Evolutionary conservation across 2,888 invertebrate genomes (phyloP), one percentile per base, ranked within the genome.

Genomic region (Drosophila rubida): DNA sequence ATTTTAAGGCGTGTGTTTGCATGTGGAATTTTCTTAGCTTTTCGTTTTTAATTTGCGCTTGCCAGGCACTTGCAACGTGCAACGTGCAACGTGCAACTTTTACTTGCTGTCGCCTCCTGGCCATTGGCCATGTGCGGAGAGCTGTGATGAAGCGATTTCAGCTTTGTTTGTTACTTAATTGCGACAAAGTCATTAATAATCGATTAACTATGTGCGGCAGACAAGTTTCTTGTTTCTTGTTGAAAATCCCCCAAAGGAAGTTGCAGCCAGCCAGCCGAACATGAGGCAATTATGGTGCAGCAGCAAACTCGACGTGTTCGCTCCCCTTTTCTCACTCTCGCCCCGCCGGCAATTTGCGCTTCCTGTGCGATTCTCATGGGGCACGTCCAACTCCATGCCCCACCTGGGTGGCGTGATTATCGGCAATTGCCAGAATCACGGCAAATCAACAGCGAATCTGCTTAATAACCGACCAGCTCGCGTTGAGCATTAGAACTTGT

Each of bases 141-240:
- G 13, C 53, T 30, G 60, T 75, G 77, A 81, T 79, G 66, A 77
- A 70, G 72, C 78, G 80, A 66, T 81, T 83, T 41, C 22, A 44
- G 66, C 74, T 61, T 80, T 76, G 79, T 74, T 85, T 69, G 79
- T 79, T 75, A 75, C 88, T 75, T 87, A 80, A 80, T 81, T 85
- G 82, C 85, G 78, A 63, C 79, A 84, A 80, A 86, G 83, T 80
- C 86, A 87, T 89, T 89, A 87, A 88, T 86, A 90, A 89, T 87
- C 90, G 90, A 90, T 89, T 89, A 89, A 77, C 79, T 71, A 67
- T 67, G 53, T 69, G 55, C 64, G 55, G 2, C 45, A 8, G 37
- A 46, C 48, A 42, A 49, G 55, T 70, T 65, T 54, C 27, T 11
- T 66, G 78, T 55, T 69, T 68, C 37, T 22, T 64, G 59, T 62